Percentiles rank a stretch among this genome's conserved stretches.
Conservation (phyloP, 2,888 invertebrate species). For the Hanleya hanleyi region DNA sequence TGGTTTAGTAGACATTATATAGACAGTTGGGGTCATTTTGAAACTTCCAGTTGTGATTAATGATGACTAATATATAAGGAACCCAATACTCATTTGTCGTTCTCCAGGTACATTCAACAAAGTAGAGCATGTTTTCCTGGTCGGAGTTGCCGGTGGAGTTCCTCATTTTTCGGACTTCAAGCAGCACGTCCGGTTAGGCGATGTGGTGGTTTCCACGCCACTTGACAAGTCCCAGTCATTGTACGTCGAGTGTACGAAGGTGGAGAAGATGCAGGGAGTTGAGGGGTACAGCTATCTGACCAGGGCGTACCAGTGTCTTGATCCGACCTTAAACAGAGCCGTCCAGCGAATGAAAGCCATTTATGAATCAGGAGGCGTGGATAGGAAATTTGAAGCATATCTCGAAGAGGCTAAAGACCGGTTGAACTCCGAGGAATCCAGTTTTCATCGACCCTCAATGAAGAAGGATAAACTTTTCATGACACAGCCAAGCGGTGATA, state of each 20-base stretch:
- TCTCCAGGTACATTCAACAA: constrained; percentile 87
- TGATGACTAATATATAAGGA: too few species aligned
- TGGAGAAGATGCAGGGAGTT: constrained; percentile 44
- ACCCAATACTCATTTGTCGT: neutral
- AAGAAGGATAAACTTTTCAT: constrained; percentile 56
- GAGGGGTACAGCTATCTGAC: constrained; percentile 63
- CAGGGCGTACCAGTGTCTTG: constrained; percentile 49
- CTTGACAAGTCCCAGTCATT: constrained; percentile 73
- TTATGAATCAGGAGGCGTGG: constrained; percentile 38
- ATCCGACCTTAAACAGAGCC: constrained; percentile 48
- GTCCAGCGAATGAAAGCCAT: constrained; percentile 44
- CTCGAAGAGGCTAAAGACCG: constrained; percentile 82
- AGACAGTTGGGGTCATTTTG: too few species aligned
- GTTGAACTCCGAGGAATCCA: constrained; percentile 74
- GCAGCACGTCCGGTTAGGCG: constrained; percentile 89
- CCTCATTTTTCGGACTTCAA: constrained; percentile 96
- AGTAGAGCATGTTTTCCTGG: constrained; percentile 95
- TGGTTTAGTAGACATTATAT: too few species aligned
- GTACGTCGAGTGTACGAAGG: constrained; percentile 85
- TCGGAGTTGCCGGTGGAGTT: constrained; percentile 97
- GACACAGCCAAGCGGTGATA: constrained; percentile 49
- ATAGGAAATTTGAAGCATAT: constrained; percentile 83
- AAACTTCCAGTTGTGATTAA: too few species aligned
- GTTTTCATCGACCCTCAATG: constrained; percentile 61
- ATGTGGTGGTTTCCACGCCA: constrained; percentile 69